Base-by-base conservation (phyloP, 2,888 invertebrate species). In the Teleiodes luculella region DNA sequence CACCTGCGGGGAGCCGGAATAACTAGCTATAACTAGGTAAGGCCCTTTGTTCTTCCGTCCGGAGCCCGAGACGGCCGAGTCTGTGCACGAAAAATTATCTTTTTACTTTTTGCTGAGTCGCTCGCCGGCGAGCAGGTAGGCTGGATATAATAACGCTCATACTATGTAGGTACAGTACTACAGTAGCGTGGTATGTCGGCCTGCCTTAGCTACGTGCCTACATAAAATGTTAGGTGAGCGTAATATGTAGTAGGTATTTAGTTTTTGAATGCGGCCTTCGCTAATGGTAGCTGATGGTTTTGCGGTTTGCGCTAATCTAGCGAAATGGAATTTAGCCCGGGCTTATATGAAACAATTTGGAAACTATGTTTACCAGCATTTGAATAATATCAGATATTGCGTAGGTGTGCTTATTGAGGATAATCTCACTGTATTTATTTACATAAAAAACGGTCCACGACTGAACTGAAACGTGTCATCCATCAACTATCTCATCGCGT, bases 21-120 rank as follows among this genome's bases (percentile, higher is more conserved):
- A 86, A 79, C 80, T 83, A 80, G 76, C 80, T 83, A 81, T 80
- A 83, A 83, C 84, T 83, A 80, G 81, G 80, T 80, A 82, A 80
- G 68, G 70, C 76, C 80, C 86, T 86, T 87, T 86, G 85, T 87
- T 86, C 85, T 80, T 82, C 79, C 78, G 74, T 11, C 78, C 30
- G 48, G 18, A 77, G 71, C 74, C 66, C 75, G 78, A 73, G 36
- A 18, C 49, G 36, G 20, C 49, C 10, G 36, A 31, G 36, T 76
- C 83, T 76, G 43, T 10, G 20, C 70, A 78, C 86, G 80, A 80
- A 86, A 85, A 83, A 83, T 83, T 84, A 81, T 83, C 83, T 85
- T 84, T 87, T 86, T 83, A 75, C 77, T 80, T 85, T 87, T 85
- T 85, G 83, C 80, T 67, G 80, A 79, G 76, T 78, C 74, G 80